Evolutionary conservation across 2,113 vertebrate species (phyloP), one percentile per base, ranked within the genome.

Genomic region (Apteryx owenii): DNA sequence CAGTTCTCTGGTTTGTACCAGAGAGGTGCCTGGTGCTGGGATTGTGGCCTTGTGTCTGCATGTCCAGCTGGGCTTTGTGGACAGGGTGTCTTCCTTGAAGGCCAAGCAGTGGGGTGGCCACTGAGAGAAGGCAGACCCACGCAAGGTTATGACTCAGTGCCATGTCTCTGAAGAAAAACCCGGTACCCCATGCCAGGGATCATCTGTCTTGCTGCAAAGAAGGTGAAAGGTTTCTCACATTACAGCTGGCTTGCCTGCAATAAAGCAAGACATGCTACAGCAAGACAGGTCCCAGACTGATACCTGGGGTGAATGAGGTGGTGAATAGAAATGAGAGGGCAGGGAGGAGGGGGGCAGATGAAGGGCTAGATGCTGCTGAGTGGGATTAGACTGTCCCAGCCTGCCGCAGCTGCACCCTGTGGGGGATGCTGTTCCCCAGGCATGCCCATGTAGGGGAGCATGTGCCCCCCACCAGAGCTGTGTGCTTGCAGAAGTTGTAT

Each of bases 331-430:
- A 10, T 9, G 14, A 48, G 54, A 0, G 0, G 8, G 12, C 7
- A 11, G 61, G 28, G 12, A 8, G 72, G 5, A 40, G 29, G 7
- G 68, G 21, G 50, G 54, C 29, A 10, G 72, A 1, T 54, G 16
- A 0, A 40, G 9, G 7, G n/a, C 9, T 4, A 31, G 31, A 5
- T 8, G 29, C 14, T 13, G 10, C 17, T 3, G 60, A 6, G 10
- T 9, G 36, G 40, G 69, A 9, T 12, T 1, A 19, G 22, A 36
- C 29, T 0, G 69, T 23, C 33, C 31, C 14, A n/a, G 31, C 14
- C 20, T 70, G 0, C 20, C 6, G 42, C 18, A 19, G 62, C 1
- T 1, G 42, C 42, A 42, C 33, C 7, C 5, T 0, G 0, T 10
- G 7, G 44, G 23, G 26, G 61, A 50, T 31, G 16, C 38, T 29